phyloP scores from a whole-genome alignment of 2,113 vertebrate species.

The Petaurus breviceps region DNA sequence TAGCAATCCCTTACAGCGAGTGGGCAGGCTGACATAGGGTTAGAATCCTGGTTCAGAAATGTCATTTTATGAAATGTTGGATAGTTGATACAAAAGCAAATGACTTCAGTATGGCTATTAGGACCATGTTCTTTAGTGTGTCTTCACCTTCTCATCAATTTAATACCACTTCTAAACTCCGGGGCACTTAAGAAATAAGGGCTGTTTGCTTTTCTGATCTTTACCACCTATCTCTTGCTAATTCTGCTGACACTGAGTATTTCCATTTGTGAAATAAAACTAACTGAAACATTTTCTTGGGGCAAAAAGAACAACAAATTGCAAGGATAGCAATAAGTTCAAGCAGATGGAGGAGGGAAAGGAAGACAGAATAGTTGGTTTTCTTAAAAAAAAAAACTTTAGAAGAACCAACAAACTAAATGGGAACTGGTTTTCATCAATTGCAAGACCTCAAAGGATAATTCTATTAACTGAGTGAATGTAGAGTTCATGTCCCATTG shows the following conservation, averaged over 20 bases:
- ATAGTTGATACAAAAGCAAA: background rate
- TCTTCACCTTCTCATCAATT: background rate
- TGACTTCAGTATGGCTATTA: background rate
- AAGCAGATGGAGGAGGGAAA: background rate
- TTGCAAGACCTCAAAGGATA: slow-evolving; percentile 18
- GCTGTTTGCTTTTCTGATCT: slow-evolving; percentile 7
- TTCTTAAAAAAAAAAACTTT: background rate
- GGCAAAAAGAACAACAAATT: background rate
- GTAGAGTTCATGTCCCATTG: slow-evolving; percentile 6
- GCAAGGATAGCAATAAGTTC: slow-evolving; percentile 6
- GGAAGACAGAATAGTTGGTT: slow-evolving; percentile 17
- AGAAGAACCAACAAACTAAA: background rate
- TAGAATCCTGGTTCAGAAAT: slow-evolving; percentile 44
- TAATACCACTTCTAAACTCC: background rate
- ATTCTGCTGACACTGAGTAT: background rate
- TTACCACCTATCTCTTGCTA: background rate
- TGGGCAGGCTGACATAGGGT: background rate
- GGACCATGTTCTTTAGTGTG: background rate
- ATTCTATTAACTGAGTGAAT: background rate
- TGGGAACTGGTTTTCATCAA: background rate
- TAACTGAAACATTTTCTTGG: background rate
- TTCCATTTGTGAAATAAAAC: slow-evolving; percentile 9
- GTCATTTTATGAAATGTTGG: background rate
- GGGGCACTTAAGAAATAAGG: background rate
- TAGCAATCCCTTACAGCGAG: background rate